Evolutionary conservation across 2,797 vertebrate species (phyloP).

Genomic region (Oceanodroma leucorhoa): DNA sequence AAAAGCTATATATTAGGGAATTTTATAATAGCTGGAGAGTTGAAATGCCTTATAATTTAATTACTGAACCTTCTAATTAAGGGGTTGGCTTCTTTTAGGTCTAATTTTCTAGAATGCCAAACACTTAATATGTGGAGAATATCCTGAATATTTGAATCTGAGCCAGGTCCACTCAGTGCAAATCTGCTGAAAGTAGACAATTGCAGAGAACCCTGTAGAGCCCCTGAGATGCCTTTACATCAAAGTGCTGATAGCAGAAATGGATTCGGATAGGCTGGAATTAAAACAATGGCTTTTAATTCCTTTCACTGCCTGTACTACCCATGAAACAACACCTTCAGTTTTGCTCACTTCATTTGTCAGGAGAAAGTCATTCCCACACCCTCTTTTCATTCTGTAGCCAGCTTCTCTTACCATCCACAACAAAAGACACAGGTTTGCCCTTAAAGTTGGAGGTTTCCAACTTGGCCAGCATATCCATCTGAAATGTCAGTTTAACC

Average conservation of each 20-base stretch:
- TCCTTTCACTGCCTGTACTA: neutral
- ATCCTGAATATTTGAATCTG: neutral
- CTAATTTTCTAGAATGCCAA: neutral
- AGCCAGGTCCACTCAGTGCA: neutral
- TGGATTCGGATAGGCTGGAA: neutral
- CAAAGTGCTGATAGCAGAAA: neutral
- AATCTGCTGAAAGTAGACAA: neutral
- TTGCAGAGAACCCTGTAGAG: neutral
- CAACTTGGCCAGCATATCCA: neutral
- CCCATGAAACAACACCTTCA: neutral
- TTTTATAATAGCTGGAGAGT: neutral
- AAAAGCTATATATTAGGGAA: slow-evolving; percentile 9
- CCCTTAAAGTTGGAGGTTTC: neutral
- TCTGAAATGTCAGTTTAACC: neutral
- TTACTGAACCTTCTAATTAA: slow-evolving; percentile 41
- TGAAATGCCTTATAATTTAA: slow-evolving; percentile 48
- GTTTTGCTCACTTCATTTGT: neutral
- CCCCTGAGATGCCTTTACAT: neutral
- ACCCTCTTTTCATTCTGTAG: neutral
- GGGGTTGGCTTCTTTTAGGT: slow-evolving; percentile 10
- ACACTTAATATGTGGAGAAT: neutral
- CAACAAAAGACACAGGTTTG: neutral
- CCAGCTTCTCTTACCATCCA: neutral
- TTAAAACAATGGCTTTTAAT: neutral
- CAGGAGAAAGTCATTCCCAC: neutral